Evolutionary conservation across 2,797 vertebrate species (phyloP).

Genomic region (Cossypha dichroa): DNA sequence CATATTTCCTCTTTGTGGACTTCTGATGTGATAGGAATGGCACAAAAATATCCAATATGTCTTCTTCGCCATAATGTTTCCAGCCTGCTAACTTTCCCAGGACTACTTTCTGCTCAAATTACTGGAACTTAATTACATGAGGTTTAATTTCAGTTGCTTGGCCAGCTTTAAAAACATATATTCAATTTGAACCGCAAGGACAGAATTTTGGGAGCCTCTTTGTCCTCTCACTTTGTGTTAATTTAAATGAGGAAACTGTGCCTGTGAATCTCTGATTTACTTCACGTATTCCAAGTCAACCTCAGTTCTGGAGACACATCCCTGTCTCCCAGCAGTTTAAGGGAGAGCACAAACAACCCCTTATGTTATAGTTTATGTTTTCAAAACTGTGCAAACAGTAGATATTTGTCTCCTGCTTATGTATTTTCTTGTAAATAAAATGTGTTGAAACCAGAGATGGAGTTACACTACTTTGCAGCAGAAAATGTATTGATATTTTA

Average conservation of each 20-base stretch:
- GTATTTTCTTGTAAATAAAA: conserved; percentile 51
- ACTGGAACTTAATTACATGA: conserved; percentile 45
- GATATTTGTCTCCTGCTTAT: neutral
- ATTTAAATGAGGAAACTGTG: conserved; percentile 32
- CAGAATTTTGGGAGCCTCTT: conserved; percentile 45
- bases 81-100: conserved; percentile 53
- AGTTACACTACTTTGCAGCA: neutral
- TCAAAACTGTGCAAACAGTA: neutral
- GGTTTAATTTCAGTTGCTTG: conserved; percentile 43
- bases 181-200: conserved; percentile 48
- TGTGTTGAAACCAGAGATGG: neutral
- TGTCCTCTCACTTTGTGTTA: conserved; percentile 24
- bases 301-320: neutral
- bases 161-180: conserved; percentile 28
- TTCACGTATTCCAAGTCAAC: neutral
- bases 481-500: neutral
- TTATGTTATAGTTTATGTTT: neutral
- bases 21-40: neutral
- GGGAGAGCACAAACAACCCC: neutral
- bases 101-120: conserved; percentile 44
- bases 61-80: neutral
- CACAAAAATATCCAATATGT: neutral
- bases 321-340: neutral
- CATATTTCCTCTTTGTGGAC: conserved; percentile 13
- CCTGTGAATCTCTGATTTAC: conserved; percentile 30